Evolutionary conservation across 2,888 invertebrate species (phyloP), one percentile per base, ranked within the genome.

Genomic region (Leptothorax acervorum): DNA sequence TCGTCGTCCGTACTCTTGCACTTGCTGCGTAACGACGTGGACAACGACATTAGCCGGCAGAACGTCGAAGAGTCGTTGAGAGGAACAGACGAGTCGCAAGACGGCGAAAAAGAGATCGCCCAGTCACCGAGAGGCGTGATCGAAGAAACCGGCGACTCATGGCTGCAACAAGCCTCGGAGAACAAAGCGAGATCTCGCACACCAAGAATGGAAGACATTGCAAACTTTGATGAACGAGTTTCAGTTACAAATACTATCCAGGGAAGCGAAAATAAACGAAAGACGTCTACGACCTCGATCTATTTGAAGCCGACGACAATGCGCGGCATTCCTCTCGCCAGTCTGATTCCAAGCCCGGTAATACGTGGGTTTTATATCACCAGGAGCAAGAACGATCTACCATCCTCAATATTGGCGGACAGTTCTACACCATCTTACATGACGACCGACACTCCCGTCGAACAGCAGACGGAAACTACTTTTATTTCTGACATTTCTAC

Each of bases 361-460:
- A 73, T 76, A 0, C 87, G 85, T 45, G 91, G 91, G 1, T 91
- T 92, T 68, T 92, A 89, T 63, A 81, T 92, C 1, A 90, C 86
- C n/a, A 87, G 35, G 28, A 68, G 66, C 28, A 79, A 82, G 1
- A 28, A 60, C 0, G 76, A 79, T 23, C 18, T 48, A 1, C 35
- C 79, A 9, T 51, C 62, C 3, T 23, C 65, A 6, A 66, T 45
- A 8, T 42, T 28, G 18, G 31, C 57, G 6, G 63, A 18, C 31
- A 51, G 55, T 35, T 18, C 48, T 35, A 55, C 70, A 4, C 15
- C 42, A 5, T 2, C 12, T 42, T 57, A 79, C 18, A 53, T 42
- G 8, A 62, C 57, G 9, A 48, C 15, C 23, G 55, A 68, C 11
- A 45, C 8, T 71, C 12, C 60, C 6, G 15, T 15, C 4, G 60